phyloP scores from a whole-genome alignment of 2,113 vertebrate genomes.

The Semicossyphus pulcher region DNA sequence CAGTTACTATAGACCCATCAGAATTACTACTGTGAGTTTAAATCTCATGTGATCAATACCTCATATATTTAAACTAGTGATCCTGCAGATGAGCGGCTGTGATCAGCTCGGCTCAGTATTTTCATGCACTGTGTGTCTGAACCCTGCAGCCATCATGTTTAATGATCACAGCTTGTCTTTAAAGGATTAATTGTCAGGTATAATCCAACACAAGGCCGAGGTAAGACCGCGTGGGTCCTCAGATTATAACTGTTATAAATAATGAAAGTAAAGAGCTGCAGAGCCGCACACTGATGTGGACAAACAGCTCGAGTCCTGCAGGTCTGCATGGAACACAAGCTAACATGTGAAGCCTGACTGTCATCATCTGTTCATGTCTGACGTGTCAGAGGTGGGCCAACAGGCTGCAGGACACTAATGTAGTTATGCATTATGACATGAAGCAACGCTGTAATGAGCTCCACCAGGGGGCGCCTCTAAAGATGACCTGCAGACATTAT shows the following conservation, averaged over 20 bases:
- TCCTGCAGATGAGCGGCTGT: neutral
- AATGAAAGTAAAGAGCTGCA: neutral
- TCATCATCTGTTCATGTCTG: slow-evolving; percentile 22
- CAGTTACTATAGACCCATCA: neutral
- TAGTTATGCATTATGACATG: slow-evolving; percentile 31
- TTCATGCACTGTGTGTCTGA: neutral
- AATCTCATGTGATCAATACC: neutral
- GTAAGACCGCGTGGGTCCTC: neutral
- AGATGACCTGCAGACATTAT: slow-evolving; percentile 14
- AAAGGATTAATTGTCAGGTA: neutral
- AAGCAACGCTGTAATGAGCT: slow-evolving; percentile 3
- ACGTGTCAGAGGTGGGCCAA: slow-evolving; percentile 7
- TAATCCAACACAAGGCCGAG: slow-evolving; percentile 1
- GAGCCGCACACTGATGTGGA: neutral
- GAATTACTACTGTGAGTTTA: neutral
- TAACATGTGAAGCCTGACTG: neutral
- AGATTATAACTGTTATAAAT: neutral
- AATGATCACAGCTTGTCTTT: neutral
- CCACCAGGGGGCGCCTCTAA: slow-evolving; percentile 81
- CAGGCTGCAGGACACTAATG: slow-evolving; percentile 29
- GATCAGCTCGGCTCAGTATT: no score
- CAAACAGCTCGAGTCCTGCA: neutral
- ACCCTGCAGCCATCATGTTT: neutral
- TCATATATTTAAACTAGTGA: no score
- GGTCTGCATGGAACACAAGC: neutral